Base-by-base conservation (phyloP, 2,888 invertebrate species). In the Ceratothoa steindachneri region DNA sequence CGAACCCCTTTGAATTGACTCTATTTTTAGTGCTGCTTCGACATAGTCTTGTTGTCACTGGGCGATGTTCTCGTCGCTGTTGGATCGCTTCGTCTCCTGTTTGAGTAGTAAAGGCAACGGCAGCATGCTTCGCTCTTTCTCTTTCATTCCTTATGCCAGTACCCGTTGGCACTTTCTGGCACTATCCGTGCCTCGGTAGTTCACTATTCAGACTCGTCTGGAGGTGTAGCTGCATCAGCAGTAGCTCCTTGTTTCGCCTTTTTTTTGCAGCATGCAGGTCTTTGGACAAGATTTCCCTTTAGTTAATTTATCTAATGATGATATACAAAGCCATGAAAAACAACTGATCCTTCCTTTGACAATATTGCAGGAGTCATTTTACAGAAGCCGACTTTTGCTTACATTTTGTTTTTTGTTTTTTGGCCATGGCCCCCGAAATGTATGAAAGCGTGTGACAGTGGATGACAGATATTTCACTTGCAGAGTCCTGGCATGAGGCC, bases 401-500 rank as follows among this genome's bases (percentile, higher is more conserved):
- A 12, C 2, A 60, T 2, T 60, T 12, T 7, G 28, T 60, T 30
- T 30, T 29, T 65, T 65, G 7, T 3, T 65, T 41, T 41, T 41
- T 41, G 5, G 41, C 41, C 15, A 15, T 60, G 60, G 60, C 60
- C 22, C 60, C n/a, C n/a, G n/a, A n/a, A n/a, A n/a, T n/a, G 27
- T 60, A 24, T 3, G 60, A 24, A 24, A 60, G 60, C 27, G 60
- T 60, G 60, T 60, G 60, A 60, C 60, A 60, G 60, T 60, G 60
- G n/a, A 60, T 60, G 60, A 60, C 60, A 60, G 60, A 60, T 24
- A 60, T 60, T 60, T 60, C 60, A 60, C 60, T 76, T 76, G 60
- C 79, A 79, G 79, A 79, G 73, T 65, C 76, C 79, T 71, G 79
- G 79, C 67, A 79, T 79, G 79, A 71, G 79, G 60, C 79, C 79